phyloP scores from a whole-genome alignment of 2,888 invertebrate species.

The Acronicta psi region DNA sequence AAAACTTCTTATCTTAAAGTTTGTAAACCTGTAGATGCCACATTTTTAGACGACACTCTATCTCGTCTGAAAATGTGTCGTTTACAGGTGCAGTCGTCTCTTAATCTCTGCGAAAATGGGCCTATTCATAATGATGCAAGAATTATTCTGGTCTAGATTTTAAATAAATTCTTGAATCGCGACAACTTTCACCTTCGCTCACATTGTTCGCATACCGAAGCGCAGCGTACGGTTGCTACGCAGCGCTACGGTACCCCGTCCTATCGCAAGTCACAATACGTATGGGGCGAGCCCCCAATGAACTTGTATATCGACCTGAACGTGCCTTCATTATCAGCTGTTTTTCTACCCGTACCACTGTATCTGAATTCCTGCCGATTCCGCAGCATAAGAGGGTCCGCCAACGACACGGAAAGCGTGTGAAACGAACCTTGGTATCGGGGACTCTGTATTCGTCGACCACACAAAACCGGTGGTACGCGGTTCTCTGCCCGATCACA shows the following conservation, averaged over 20 bases:
- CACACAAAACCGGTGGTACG: constrained; percentile 70
- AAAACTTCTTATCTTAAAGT: too few relatives aligned
- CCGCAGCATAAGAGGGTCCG: constrained; percentile 2
- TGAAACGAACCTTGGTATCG: constrained; percentile 52
- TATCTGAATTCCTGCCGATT: constrained; percentile 19
- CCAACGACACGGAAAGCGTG: constrained; percentile 26
- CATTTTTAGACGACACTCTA: too few relatives aligned
- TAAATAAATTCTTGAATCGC: constrained; percentile 32
- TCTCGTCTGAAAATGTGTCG: too few relatives aligned
- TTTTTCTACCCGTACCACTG: constrained; percentile 61
- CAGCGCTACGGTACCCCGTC: constrained; percentile 28
- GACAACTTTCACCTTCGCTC: constrained; percentile 58
- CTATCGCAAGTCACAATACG: constrained; percentile 58
- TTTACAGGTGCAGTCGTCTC: too few relatives aligned
- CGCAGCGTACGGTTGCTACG: constrained; percentile 53
- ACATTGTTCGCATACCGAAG: constrained; percentile 49
- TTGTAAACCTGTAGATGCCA: too few relatives aligned
- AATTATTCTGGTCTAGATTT: constrained; percentile 22
- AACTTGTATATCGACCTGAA: constrained; percentile 72
- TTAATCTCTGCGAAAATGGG: too few relatives aligned
- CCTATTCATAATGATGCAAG: background rate
- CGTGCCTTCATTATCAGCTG: constrained; percentile 72
- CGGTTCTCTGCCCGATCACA: constrained; percentile 67
- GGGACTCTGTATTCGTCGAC: constrained; percentile 52
- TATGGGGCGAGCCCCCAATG: constrained; percentile 77